Evolutionary conservation across 2,888 invertebrate species (phyloP).

Genomic region (Trachelus iudaicus): DNA sequence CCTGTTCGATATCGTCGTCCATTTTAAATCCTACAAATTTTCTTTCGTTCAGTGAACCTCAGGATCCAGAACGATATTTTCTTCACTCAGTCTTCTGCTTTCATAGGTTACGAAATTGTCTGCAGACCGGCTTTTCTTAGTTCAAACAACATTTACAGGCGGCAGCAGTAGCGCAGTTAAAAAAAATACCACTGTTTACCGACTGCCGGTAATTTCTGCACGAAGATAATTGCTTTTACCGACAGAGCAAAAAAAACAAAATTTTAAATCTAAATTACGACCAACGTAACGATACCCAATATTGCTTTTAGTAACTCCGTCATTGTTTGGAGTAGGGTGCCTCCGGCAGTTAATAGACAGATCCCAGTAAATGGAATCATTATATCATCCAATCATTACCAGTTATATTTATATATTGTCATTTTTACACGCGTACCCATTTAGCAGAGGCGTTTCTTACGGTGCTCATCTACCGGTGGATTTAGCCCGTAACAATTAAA

Average conservation of each 20-base stretch:
- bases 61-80: background rate
- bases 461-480: too few species aligned
- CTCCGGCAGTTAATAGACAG: too few species aligned
- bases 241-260: background rate
- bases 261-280: background rate
- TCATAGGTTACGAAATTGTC: constrained; percentile 51
- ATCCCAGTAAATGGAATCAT: too few species aligned
- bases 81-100: constrained; percentile 35
- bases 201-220: background rate
- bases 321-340: background rate
- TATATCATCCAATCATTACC: too few species aligned
- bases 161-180: background rate
- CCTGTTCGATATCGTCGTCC: constrained; percentile 77
- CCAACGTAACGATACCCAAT: background rate
- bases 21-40: constrained; percentile 57
- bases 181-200: background rate
- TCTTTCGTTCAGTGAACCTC: background rate
- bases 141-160: background rate
- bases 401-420: too few species aligned
- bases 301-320: background rate
- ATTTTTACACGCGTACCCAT: too few species aligned
- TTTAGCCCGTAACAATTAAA: background rate
- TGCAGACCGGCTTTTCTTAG: constrained; percentile 16
- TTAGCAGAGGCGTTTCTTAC: too few species aligned
- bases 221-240: background rate